phyloP scores from a whole-genome alignment of 2,113 vertebrate species.

The Oxyruncus cristatus region DNA sequence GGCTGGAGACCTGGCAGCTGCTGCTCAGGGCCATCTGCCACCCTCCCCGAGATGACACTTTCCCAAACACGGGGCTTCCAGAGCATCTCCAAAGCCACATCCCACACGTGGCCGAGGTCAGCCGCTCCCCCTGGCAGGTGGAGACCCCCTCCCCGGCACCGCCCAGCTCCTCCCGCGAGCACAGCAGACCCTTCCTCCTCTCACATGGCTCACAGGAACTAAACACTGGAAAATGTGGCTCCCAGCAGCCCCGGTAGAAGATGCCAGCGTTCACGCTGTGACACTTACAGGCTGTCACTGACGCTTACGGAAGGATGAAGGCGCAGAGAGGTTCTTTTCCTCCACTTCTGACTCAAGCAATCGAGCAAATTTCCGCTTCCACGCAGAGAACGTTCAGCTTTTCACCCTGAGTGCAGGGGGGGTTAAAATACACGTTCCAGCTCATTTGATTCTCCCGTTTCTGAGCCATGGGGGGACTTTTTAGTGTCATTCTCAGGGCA shows the following conservation, averaged over 20 bases:
- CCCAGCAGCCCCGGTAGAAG: background rate
- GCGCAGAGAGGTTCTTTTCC: background rate
- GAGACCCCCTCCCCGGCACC: fast-evolving
- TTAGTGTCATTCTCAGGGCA: background rate
- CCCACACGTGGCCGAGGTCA: background rate
- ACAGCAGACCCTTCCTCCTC: background rate
- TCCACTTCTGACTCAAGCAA: background rate
- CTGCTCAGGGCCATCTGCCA: background rate
- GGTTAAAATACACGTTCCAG: background rate
- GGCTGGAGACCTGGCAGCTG: background rate
- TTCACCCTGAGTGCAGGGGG: background rate
- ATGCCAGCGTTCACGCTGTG: background rate
- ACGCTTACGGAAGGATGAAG: background rate
- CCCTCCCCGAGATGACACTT: background rate
- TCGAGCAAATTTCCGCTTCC: background rate
- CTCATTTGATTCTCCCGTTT: background rate
- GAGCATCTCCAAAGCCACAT: background rate
- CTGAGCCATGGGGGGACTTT: background rate
- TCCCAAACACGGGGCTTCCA: background rate
- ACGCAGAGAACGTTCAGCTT: background rate
- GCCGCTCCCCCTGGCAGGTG: background rate
- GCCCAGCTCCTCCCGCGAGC: background rate
- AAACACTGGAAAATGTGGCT: background rate
- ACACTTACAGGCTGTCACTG: background rate
- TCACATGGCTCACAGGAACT: background rate